Evolutionary conservation across 2,888 invertebrate genomes (phyloP).

Genomic region (Andricus curvator): DNA sequence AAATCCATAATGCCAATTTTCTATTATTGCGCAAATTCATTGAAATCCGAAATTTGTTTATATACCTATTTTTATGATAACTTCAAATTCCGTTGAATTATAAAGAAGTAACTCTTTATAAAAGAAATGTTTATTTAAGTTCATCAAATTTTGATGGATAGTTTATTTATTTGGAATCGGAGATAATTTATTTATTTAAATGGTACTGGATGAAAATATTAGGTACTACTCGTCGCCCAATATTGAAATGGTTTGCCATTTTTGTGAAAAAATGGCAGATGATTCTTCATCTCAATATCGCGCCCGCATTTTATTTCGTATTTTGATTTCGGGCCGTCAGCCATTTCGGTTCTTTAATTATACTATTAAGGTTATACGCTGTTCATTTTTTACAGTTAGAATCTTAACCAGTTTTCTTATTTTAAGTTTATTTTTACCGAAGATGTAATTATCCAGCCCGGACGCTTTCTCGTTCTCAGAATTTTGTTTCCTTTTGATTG

Average conservation of each 20-base stretch:
- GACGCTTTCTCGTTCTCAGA: background rate
- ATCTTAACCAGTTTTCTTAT: conserved; percentile 40
- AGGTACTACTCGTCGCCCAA: conserved; percentile 62
- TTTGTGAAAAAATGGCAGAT: conserved; percentile 35
- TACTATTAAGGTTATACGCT: conserved; percentile 18
- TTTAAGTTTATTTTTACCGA: conserved; percentile 11
- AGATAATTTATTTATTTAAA: background rate
- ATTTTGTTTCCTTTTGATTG: background rate
- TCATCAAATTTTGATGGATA: background rate
- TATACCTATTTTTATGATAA: background rate
- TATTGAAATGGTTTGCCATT: conserved; percentile 62
- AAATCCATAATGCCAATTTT: too few relatives aligned
- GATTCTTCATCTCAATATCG: conserved; percentile 53
- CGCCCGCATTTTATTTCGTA: conserved; percentile 61
- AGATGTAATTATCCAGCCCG: conserved; percentile 38
- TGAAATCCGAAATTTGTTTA: too few relatives aligned
- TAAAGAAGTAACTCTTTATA: background rate
- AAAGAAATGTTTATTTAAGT: background rate
- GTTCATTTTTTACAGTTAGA: conserved; percentile 31
- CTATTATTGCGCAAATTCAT: too few relatives aligned
- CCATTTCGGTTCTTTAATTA: conserved; percentile 60
- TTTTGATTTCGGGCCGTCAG: conserved; percentile 73
- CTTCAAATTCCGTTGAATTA: background rate
- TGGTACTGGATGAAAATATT: conserved; percentile 28
- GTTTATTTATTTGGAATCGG: background rate